Evolutionary conservation across 2,797 vertebrate species (phyloP).

Genomic region (Microcaecilia unicolor): DNA sequence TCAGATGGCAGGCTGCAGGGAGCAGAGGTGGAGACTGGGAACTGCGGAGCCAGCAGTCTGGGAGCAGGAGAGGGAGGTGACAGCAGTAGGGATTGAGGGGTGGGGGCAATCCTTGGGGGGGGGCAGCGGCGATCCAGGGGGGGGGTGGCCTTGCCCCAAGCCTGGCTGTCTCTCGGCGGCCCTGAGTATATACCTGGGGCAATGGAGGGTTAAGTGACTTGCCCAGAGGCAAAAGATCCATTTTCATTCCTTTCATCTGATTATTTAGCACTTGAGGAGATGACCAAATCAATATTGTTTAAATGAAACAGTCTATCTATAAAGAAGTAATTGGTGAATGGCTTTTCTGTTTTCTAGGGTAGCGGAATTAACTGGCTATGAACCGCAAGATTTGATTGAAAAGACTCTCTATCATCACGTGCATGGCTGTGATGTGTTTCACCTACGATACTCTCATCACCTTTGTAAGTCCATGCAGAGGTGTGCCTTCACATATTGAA

Average conservation of each 20-base stretch:
- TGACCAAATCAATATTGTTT: not conserved
- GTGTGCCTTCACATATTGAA: no score
- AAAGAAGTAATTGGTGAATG: not conserved
- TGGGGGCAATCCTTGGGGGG: no score
- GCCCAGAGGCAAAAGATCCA: slow-evolving; percentile 33
- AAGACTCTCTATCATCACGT: slow-evolving; percentile 91
- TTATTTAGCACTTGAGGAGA: slow-evolving; percentile 11
- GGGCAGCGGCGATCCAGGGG: no score
- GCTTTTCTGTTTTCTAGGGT: slow-evolving; percentile 62
- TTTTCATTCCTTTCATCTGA: not conserved
- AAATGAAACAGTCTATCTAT: not conserved
- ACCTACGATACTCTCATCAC: slow-evolving; percentile 82
- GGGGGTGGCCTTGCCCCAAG: no score
- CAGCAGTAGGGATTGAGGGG: no score
- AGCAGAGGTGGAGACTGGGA: no score
- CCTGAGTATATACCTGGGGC: no score
- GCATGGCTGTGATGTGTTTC: slow-evolving; percentile 81
- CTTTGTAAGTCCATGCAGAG: slow-evolving; percentile 62
- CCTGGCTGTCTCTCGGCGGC: no score
- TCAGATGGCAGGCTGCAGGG: no score
- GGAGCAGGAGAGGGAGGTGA: no score
- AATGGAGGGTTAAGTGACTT: no score
- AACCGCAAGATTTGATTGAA: slow-evolving; percentile 91
- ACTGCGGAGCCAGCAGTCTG: no score
- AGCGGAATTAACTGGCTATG: slow-evolving; percentile 84